Evolutionary conservation across 2,113 vertebrate genomes (phyloP).

Genomic region (Syngnathoides biaculeatus): DNA sequence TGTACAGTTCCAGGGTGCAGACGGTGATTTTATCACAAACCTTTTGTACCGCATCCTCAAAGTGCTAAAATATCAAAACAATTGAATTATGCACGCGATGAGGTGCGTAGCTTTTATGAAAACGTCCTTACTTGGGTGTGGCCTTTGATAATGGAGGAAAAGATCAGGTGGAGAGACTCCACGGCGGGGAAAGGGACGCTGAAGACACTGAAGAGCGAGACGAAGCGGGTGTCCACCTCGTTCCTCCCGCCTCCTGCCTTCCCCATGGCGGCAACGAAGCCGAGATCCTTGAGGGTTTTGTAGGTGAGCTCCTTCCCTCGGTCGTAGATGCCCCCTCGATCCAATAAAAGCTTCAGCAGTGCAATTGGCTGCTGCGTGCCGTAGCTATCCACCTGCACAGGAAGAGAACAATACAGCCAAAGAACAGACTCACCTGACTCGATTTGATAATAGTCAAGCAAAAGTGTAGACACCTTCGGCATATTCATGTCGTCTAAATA

Average conservation of each 20-base stretch:
- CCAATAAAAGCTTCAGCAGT: constrained; percentile 87
- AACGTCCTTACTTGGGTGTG: constrained; percentile 79
- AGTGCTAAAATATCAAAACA: constrained; percentile 67
- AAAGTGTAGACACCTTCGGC: constrained; percentile 78
- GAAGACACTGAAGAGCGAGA: constrained; percentile 91
- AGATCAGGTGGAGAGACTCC: constrained; percentile 84
- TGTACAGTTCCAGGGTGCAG: constrained; percentile 87
- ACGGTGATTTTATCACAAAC: constrained; percentile 79
- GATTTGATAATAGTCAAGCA: not conserved
- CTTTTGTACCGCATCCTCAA: constrained; percentile 73
- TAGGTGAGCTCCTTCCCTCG: constrained; percentile 88
- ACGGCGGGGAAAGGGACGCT: constrained; percentile 84
- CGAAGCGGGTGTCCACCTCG: constrained; percentile 87
- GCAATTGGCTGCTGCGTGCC: constrained; percentile 96
- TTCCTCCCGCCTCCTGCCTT: constrained; percentile 94
- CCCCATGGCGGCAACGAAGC: constrained; percentile 92
- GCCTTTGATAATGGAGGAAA: constrained; percentile 86
- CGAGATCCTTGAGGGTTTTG: constrained; percentile 87
- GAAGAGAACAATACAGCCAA: not conserved
- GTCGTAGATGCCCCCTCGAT: constrained; percentile 86
- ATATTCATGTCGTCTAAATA: constrained; percentile 98
- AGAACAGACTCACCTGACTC: not conserved
- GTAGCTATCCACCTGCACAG: constrained; percentile 85
- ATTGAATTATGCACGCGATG: not conserved
- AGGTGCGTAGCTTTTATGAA: not conserved